Conservation (phyloP, 1,140 invertebrate genomes). For the Drosophila nikananu region DNA sequence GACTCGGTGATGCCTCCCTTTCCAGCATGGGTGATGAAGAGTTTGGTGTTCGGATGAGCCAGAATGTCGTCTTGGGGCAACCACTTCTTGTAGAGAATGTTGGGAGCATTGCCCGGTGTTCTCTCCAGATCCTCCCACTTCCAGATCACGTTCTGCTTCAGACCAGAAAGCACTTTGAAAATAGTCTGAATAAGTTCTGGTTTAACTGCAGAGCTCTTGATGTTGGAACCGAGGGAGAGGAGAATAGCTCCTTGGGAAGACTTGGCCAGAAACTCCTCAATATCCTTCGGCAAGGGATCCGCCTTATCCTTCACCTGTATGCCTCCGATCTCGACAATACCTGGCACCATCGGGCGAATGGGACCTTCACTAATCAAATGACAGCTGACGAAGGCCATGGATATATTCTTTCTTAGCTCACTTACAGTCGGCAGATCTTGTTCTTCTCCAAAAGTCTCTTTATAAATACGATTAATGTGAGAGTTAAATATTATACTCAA, state of each 20-base stretch:
- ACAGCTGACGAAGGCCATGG: slow-evolving; percentile 61
- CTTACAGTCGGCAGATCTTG: slow-evolving; percentile 24
- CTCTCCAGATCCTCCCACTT: slow-evolving; percentile 87
- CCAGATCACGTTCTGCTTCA: slow-evolving; percentile 86
- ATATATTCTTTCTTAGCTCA: slow-evolving; percentile 65
- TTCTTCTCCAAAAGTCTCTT: slow-evolving; percentile 16
- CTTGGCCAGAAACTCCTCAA: slow-evolving; percentile 86
- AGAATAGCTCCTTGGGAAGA: slow-evolving; percentile 87
- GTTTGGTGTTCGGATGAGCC: slow-evolving; percentile 88
- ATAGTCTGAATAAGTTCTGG: slow-evolving; percentile 84
- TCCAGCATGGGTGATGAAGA: slow-evolving; percentile 91
- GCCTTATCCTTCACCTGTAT: slow-evolving; percentile 83
- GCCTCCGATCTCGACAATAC: slow-evolving; percentile 83
- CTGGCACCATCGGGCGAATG: slow-evolving; percentile 80
- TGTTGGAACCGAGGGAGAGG: slow-evolving; percentile 87
- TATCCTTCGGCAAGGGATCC: slow-evolving; percentile 83
- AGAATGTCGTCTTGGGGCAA: slow-evolving; percentile 90
- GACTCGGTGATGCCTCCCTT: slow-evolving; percentile 90
- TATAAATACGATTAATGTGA: slow-evolving; percentile 1
- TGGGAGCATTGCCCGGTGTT: slow-evolving; percentile 86
- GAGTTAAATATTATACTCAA: too few relatives aligned
- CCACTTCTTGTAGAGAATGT: slow-evolving; percentile 89
- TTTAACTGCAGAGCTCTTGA: slow-evolving; percentile 85
- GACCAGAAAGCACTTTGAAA: slow-evolving; percentile 85
- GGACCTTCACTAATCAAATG: slow-evolving; percentile 72